A percentile compares a stretch with the other conserved stretches of the same genome.
phyloP scores from a whole-genome alignment of 2,888 invertebrate genomes.

The Coelopa pilipes region DNA sequence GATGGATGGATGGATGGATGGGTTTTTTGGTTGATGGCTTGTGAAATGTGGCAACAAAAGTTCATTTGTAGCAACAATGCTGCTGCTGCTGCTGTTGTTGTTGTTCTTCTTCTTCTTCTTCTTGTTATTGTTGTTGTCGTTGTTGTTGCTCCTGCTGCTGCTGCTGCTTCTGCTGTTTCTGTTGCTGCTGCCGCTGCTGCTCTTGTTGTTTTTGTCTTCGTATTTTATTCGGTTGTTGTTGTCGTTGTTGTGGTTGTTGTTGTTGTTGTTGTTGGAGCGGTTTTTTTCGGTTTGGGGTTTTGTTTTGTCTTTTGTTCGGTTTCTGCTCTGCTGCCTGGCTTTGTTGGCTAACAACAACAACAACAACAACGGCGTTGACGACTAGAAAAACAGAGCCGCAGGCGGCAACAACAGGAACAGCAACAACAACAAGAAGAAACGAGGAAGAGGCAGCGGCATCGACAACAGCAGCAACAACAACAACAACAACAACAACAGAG shows the following conservation, averaged over 20 bases:
- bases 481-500: constrained; percentile 1
- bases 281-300: neutral
- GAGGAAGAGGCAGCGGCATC: too few relatives aligned
- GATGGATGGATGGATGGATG: constrained; percentile 30
- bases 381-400: neutral
- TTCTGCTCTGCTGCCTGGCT: constrained; percentile 20
- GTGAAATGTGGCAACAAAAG: constrained; percentile 33
- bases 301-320: neutral
- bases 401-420: neutral
- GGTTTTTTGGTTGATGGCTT: constrained; percentile 32
- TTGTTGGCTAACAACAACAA: constrained; percentile 7
- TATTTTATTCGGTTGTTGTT: too few relatives aligned
- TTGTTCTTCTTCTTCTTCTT: neutral
- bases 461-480: neutral
- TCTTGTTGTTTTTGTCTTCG: neutral
- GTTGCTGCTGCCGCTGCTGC: constrained; percentile 6
- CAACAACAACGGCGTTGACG: neutral
- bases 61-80: constrained; percentile 26
- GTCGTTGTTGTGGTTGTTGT: neutral
- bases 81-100: neutral
- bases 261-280: neutral
- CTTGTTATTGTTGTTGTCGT: neutral
- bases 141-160: neutral
- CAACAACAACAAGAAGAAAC: neutral
- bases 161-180: too few relatives aligned